Evolutionary conservation across 2,113 vertebrate species (phyloP), one percentile per base, ranked within the genome.

Genomic region (Pogona vitticeps): DNA sequence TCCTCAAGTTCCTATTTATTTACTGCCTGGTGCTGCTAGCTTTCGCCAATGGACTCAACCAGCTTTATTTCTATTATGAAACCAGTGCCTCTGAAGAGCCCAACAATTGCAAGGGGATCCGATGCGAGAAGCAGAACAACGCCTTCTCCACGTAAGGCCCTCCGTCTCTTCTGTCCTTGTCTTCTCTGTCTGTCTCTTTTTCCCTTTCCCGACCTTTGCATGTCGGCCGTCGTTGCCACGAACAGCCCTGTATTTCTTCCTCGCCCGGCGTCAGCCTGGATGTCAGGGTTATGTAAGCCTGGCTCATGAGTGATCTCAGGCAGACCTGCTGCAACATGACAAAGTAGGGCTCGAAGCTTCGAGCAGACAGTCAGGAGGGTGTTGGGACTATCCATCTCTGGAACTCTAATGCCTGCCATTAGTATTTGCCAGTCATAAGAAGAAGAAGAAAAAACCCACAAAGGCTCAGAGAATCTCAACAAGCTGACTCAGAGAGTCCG

Each of bases 1-100:
- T 99, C 94, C 98, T 99, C 90, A 99, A 99, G 95, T 99, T 99
- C 95, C 99, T 99, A 95, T 99, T 99, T 96, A 99, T 99, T 97
- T 99, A 99, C 95, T 99, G 99, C 77, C 97, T 99, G 97, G 99
- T 99, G 91, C 97, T 99, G 90, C 96, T 99, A 93, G 98, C 98
- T 76, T 99, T 99, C 80, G 98, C 98, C 89, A 99, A 99, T 0
- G 98, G 98, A 88, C 97, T 99, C 91, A 99, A 99, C 96, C 98
- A 99, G 96, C 97, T 99, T 85, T 99, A 99, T 91, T 99, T 99
- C 97, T 99, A 99, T 96, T 99, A 99, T 1, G 98, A 99, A 95
- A 99, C 98, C 84, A 98, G 97, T 94, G 98, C 98, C 42, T 97
- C 98, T 2, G 98, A 99, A n/a, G 98, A 99, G 31, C 98, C 97